These are phyloP conservation scores for Maniola hyperantus DNA, from an alignment of 2,888 invertebrate genomes.

Conservation along the genomic window DNA sequence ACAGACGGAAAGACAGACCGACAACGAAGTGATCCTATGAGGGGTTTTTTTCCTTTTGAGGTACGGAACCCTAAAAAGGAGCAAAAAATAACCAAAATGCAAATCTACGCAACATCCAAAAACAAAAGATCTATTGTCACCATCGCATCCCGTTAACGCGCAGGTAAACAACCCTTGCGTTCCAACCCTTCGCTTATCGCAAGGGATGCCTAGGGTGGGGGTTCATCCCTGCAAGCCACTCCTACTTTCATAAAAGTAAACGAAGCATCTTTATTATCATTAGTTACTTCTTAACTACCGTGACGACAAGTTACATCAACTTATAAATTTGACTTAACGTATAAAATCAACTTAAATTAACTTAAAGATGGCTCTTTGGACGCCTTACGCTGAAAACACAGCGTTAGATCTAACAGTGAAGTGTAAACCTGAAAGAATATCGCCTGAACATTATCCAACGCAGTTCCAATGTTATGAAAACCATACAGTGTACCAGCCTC, in stretches of 20 bases:
- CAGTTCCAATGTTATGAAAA: slow-evolving; percentile 30
- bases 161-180: slow-evolving; percentile 38
- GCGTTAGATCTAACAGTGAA: slow-evolving; percentile 59
- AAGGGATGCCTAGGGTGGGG: slow-evolving; percentile 34
- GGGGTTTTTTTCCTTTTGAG: no score
- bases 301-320: slow-evolving; percentile 9
- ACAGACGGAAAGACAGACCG: no score
- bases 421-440: slow-evolving; percentile 42
- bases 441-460: slow-evolving; percentile 40
- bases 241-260: slow-evolving; percentile 43
- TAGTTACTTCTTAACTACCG: slow-evolving; percentile 37
- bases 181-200: slow-evolving; percentile 17
- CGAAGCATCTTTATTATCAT: slow-evolving; percentile 33
- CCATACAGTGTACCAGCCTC: slow-evolving; percentile 29
- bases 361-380: slow-evolving; percentile 63
- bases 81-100: slow-evolving; percentile 3
- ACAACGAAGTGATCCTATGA: no score
- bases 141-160: slow-evolving; percentile 38
- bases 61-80: slow-evolving; percentile 13
- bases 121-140: slow-evolving; percentile 35
- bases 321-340: neutral
- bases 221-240: slow-evolving; percentile 39
- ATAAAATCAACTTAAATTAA: neutral
- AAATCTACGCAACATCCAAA: slow-evolving; percentile 30
- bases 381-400: slow-evolving; percentile 62